Percentiles rank a stretch among this genome's conserved stretches.
Conservation (phyloP, 1,140 invertebrate species). For the Drosophila kurseongensis region DNA sequence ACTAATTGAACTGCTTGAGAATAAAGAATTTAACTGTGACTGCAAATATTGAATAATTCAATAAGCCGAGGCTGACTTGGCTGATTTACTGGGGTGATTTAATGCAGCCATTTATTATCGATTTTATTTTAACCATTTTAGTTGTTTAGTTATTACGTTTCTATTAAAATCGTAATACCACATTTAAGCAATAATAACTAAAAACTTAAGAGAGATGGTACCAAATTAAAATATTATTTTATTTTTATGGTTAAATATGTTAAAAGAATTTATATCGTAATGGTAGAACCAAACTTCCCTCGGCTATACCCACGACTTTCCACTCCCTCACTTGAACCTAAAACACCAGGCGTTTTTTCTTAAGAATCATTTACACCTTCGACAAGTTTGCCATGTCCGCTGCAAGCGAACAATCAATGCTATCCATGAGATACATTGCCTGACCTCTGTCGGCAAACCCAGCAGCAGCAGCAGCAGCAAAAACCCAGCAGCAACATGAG, state of each 20-base stretch:
- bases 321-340: conserved; percentile 2
- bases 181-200: no score
- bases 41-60: conserved; percentile 7
- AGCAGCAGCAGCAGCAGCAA: conserved; percentile 22
- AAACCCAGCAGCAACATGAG: conserved; percentile 31
- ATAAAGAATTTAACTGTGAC: conserved; percentile 6
- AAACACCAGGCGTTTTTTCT: conserved; percentile 18
- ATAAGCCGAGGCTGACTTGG: background rate
- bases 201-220: no score
- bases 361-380: conserved; percentile 51
- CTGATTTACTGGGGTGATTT: background rate
- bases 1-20: background rate
- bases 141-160: no score
- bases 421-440: conserved; percentile 49
- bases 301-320: background rate
- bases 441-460: conserved; percentile 55
- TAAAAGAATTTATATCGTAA: background rate
- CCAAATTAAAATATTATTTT: no score
- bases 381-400: conserved; percentile 39
- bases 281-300: background rate
- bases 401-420: conserved; percentile 41
- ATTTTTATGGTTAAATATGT: background rate
- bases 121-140: background rate
- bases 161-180: background rate
- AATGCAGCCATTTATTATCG: background rate